These are phyloP conservation scores for Thamnophis sirtalis DNA, from an alignment of 2,113 vertebrate species.

Conservation along the genomic window DNA sequence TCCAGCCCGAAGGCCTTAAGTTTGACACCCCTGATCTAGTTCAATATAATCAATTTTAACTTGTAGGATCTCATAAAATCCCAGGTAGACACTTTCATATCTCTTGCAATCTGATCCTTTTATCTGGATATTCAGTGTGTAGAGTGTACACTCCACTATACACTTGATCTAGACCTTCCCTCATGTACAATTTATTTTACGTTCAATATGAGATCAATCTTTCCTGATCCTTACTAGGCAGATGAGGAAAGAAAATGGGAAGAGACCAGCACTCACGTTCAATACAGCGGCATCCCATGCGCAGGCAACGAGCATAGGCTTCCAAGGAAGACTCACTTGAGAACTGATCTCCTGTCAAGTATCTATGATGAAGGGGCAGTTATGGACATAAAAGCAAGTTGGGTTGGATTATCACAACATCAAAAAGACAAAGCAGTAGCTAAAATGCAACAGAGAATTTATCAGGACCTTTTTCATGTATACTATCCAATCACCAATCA, in stretches of 20 bases:
- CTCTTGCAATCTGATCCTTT: background rate
- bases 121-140: background rate
- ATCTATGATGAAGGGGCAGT: conserved; percentile 66
- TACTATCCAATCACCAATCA: background rate
- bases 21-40: background rate
- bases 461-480: background rate
- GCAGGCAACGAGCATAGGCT: conserved; percentile 92
- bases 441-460: background rate
- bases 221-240: background rate
- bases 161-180: background rate
- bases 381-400: fast-evolving
- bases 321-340: conserved; percentile 97
- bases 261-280: conserved; percentile 75
- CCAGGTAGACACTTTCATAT: background rate
- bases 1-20: no score
- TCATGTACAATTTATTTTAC: background rate
- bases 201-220: background rate
- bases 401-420: background rate
- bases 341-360: conserved; percentile 98
- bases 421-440: background rate
- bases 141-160: background rate
- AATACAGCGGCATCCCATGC: conserved; percentile 97
- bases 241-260: background rate
- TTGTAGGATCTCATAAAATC: background rate
- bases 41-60: no score